phyloP scores from a whole-genome alignment of 2,797 vertebrate species.

The Gobio occitaniae region DNA sequence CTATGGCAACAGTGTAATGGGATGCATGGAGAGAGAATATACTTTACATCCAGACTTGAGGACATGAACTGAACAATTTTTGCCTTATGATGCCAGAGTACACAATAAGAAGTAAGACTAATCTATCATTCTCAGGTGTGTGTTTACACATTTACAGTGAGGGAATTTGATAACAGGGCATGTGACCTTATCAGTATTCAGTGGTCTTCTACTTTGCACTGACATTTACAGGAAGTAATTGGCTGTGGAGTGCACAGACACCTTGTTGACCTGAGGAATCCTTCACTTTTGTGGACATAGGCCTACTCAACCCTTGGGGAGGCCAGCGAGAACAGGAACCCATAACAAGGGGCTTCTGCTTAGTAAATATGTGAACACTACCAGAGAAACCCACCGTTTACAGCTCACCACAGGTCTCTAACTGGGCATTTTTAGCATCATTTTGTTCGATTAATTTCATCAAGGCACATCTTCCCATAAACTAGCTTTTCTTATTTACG shows the following conservation, averaged over 20 bases:
- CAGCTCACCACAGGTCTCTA: not conserved
- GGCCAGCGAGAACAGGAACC: conserved; percentile 35
- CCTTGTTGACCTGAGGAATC: conserved; percentile 51
- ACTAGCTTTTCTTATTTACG: conserved; percentile 3
- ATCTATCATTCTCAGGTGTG: not conserved
- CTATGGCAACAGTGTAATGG: not conserved
- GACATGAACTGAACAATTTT: not conserved
- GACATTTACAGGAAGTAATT: conserved; percentile 64
- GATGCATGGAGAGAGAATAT: not conserved
- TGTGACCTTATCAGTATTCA: conserved; percentile 44
- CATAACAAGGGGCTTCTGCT: not conserved
- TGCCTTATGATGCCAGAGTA: not conserved
- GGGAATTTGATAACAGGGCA: conserved; percentile 34
- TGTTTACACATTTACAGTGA: conserved; percentile 23
- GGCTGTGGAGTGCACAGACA: conserved; percentile 48
- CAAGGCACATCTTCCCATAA: conserved; percentile 5
- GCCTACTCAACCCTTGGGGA: conserved; percentile 30
- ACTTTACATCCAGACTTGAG: not conserved
- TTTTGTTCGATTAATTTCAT: conserved; percentile 1
- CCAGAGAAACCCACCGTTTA: not conserved
- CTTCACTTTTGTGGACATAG: conserved; percentile 48
- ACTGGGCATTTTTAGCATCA: not conserved
- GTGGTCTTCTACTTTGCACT: conserved; percentile 44
- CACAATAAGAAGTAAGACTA: not conserved
- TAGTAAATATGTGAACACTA: not conserved